A percentile compares a stretch with the other conserved stretches of the same genome.
Evolutionary conservation across 1,140 invertebrate genomes (phyloP).

Genomic region (Sitophilus oryzae): DNA sequence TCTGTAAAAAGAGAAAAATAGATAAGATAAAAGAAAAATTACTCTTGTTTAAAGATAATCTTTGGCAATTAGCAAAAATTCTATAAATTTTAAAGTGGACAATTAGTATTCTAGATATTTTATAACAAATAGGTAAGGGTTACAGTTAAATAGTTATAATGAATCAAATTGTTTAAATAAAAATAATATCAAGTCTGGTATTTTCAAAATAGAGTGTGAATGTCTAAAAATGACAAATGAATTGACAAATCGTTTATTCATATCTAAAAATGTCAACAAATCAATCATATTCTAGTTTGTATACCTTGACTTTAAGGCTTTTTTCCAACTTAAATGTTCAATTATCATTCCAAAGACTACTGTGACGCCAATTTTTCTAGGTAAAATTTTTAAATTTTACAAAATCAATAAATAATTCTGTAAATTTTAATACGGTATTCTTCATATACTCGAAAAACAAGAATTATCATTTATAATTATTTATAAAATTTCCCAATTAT

Average conservation of each 20-base stretch:
- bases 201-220: not conserved
- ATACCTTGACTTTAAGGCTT: no score
- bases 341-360: no score
- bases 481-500: no score
- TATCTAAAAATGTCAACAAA: not conserved
- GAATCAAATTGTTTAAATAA: not conserved
- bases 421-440: no score
- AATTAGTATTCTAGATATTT: not conserved
- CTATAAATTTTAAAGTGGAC: not conserved
- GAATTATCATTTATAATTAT: no score
- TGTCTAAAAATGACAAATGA: not conserved
- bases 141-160: not conserved
- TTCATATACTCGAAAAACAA: no score
- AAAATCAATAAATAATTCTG: no score
- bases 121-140: not conserved
- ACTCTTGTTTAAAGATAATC: not conserved
- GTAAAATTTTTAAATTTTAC: no score
- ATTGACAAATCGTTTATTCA: not conserved
- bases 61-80: not conserved
- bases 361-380: no score
- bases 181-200: not conserved
- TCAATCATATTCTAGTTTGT: not conserved
- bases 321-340: no score
- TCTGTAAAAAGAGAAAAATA: not conserved
- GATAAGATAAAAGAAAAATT: not conserved